phyloP scores from a whole-genome alignment of 2,888 invertebrate genomes.

The Drosophila koepferae region DNA sequence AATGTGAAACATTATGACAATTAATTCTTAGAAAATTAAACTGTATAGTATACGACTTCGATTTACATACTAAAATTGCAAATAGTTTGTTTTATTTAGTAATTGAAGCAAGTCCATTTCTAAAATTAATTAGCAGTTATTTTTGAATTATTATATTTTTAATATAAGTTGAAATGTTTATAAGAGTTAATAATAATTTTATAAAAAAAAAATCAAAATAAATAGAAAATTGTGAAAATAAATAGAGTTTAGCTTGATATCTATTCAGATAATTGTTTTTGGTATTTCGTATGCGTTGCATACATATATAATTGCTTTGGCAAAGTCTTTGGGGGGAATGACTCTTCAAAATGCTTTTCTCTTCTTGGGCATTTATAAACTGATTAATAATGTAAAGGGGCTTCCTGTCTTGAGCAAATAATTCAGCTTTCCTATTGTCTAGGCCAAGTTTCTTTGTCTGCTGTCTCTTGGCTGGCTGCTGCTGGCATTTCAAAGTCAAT shows the following conservation, averaged over 20 bases:
- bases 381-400: conserved; percentile 76
- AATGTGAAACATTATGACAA: no score
- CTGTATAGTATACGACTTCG: no score
- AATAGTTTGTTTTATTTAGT: no score
- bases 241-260: background rate
- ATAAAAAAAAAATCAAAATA: no score
- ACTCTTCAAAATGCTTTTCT: conserved; percentile 28
- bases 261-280: conserved; percentile 9
- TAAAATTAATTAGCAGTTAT: no score
- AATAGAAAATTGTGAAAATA: no score
- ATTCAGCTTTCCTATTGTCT: conserved; percentile 59
- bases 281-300: conserved; percentile 9
- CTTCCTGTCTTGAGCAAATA: conserved; percentile 81
- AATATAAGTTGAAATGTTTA: no score
- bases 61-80: no score
- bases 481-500: conserved; percentile 62
- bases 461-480: conserved; percentile 32
- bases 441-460: conserved; percentile 42
- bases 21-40: no score
- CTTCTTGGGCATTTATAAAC: conserved; percentile 62
- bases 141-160: no score
- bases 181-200: no score
- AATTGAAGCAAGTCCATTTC: no score
- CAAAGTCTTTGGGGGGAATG: conserved; percentile 23
- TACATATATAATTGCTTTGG: conserved; percentile 19